Conservation (phyloP, 2,888 invertebrate genomes). For the Eupithecia tripunctaria region DNA sequence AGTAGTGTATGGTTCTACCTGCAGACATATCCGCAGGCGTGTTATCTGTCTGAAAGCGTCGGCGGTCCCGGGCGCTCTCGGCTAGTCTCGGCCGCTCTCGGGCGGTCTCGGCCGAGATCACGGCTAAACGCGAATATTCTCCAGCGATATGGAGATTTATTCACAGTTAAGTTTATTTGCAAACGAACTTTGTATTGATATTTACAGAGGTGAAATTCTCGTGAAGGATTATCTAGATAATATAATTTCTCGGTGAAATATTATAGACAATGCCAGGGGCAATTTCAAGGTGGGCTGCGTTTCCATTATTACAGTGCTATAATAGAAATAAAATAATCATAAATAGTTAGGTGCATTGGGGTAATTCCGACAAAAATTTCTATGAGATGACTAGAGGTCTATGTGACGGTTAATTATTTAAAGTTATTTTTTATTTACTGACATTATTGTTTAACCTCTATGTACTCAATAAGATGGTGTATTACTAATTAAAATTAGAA, state of each 20-base stretch:
- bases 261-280: neutral
- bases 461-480: too few species aligned
- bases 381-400: too few species aligned
- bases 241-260: conserved; percentile 1
- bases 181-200: neutral
- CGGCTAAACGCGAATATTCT: conserved; percentile 6
- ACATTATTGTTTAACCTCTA: too few species aligned
- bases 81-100: conserved; percentile 3
- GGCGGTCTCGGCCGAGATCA: conserved; percentile 19
- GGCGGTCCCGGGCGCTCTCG: conserved; percentile 9
- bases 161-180: conserved; percentile 23
- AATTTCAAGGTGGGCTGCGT: neutral
- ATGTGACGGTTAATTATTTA: too few species aligned
- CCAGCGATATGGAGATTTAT: conserved; percentile 33
- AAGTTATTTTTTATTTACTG: too few species aligned
- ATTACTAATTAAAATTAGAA: too few species aligned
- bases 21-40: neutral
- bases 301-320: neutral
- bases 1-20: neutral
- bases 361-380: too few species aligned
- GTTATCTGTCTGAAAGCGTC: neutral
- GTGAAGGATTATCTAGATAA: conserved; percentile 16
- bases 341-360: neutral
- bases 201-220: conserved; percentile 8
- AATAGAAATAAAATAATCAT: neutral